Percentiles rank a stretch among this genome's conserved stretches.
phyloP scores from a whole-genome alignment of 2,113 vertebrate genomes.

The Halcyon malimbica region DNA sequence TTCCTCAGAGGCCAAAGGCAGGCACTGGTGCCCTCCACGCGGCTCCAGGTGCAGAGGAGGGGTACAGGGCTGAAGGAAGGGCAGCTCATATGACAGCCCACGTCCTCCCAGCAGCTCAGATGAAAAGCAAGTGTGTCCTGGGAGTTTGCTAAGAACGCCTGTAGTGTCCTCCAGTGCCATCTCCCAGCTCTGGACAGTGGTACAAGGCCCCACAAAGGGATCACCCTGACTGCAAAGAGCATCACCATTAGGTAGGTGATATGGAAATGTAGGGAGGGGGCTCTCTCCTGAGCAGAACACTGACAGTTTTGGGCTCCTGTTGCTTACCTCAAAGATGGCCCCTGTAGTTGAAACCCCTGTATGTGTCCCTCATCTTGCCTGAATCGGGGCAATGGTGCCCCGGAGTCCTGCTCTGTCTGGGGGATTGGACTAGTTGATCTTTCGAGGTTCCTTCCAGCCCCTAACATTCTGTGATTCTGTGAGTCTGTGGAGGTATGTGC shows the following conservation, averaged over 20 bases:
- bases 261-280: background rate
- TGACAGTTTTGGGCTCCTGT: background rate
- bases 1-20: background rate
- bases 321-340: background rate
- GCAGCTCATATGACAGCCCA: background rate
- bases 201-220: background rate
- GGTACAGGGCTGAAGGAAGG: accelerated
- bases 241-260: background rate
- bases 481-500: background rate
- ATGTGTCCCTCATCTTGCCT: accelerated
- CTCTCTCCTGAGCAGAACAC: background rate
- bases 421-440: too few species aligned
- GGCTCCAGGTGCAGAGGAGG: too few species aligned
- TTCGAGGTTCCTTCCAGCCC: too few species aligned
- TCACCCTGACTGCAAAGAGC: background rate
- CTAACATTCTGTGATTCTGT: too few species aligned
- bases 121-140: background rate
- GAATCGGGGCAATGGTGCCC: background rate
- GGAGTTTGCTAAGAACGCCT: background rate
- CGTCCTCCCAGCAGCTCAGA: background rate
- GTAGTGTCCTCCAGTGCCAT: background rate
- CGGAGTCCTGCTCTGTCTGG: background rate
- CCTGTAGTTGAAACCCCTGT: background rate
- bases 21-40: too few species aligned
- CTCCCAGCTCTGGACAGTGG: background rate